Percentiles rank a stretch among this genome's conserved stretches.
These are phyloP conservation scores for Clarias batrachus DNA, from an alignment of 2,113 vertebrate genomes.

Conservation along the genomic window DNA sequence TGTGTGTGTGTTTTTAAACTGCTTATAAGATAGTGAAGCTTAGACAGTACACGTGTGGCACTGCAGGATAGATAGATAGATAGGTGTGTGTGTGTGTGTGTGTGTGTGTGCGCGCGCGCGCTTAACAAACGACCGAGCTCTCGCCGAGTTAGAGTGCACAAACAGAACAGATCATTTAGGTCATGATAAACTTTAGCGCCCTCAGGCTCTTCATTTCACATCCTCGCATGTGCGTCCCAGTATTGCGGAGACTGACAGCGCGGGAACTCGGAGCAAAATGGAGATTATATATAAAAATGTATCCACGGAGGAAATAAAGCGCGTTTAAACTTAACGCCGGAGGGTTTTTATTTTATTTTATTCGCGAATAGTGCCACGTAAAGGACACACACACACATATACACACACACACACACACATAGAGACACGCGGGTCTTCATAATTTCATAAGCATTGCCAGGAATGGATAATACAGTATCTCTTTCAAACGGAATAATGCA, in stretches of 20 bases:
- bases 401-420: not conserved
- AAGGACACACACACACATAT: not conserved
- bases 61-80: not conserved
- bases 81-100: not conserved
- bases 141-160: constrained; percentile 6
- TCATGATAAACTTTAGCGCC: constrained; percentile 24
- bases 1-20: not conserved
- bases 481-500: constrained; percentile 51
- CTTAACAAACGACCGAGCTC: not conserved
- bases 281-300: constrained; percentile 8
- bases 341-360: not conserved
- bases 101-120: not conserved
- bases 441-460: constrained; percentile 27
- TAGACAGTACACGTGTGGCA: not conserved
- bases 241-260: not conserved
- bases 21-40: not conserved
- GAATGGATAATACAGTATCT: not conserved
- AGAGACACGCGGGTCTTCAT: constrained; percentile 15
- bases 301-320: constrained; percentile 27
- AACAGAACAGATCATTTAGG: constrained; percentile 18
- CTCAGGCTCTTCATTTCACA: constrained; percentile 29
- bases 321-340: constrained; percentile 24
- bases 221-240: not conserved
- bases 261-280: constrained; percentile 9
- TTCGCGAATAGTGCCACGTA: not conserved